These are phyloP conservation scores for Hydrocynus forskahlii DNA, from an alignment of 2,797 vertebrate genomes.

Conservation along the genomic window DNA sequence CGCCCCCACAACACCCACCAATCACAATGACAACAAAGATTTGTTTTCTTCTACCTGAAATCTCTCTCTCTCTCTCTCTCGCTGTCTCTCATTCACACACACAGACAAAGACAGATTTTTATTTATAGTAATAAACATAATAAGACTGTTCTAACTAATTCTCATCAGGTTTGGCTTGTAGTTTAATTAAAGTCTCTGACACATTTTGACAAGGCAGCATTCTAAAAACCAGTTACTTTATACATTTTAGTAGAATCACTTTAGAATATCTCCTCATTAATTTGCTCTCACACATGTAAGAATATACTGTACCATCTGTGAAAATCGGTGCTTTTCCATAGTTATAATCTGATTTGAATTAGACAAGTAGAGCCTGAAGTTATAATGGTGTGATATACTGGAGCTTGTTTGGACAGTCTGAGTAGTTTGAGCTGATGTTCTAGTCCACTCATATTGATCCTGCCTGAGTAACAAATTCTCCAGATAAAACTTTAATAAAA, in stretches of 20 bases:
- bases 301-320: neutral
- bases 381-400: neutral
- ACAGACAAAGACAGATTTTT: neutral
- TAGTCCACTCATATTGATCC: too few species aligned
- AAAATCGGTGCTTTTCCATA: neutral
- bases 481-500: neutral
- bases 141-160: neutral
- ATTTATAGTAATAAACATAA: neutral
- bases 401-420: neutral
- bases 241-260: neutral
- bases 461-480: neutral
- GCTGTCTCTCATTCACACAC: neutral
- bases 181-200: too few species aligned
- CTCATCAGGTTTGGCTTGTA: too few species aligned
- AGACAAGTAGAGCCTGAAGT: neutral
- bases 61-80: neutral
- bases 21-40: slow-evolving; percentile 36
- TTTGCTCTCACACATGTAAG: too few species aligned
- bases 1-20: slow-evolving; percentile 27
- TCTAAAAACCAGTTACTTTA: neutral
- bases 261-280: too few species aligned
- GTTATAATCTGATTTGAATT: neutral
- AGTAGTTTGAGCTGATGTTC: too few species aligned
- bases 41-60: neutral
- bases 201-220: neutral